Percentiles rank a stretch among this genome's conserved stretches.
These are phyloP conservation scores for Achroia grisella DNA, from an alignment of 1,140 invertebrate species.

Conservation along the genomic window DNA sequence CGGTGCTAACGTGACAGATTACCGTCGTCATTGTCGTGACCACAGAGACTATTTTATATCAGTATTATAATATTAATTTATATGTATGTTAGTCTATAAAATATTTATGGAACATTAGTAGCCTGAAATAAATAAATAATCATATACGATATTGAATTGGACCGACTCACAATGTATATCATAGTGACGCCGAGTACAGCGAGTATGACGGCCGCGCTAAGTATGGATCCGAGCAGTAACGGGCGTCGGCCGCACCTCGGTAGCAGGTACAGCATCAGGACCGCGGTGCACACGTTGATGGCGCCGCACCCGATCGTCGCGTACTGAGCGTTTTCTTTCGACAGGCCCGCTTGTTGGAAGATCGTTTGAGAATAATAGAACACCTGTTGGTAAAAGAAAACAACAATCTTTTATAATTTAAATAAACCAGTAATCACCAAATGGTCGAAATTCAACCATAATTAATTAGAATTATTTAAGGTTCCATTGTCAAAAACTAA, in stretches of 20 bases:
- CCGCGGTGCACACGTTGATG: constrained; percentile 81
- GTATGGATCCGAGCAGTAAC: constrained; percentile 75
- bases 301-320: constrained; percentile 82
- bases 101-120: no score
- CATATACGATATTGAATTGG: no score
- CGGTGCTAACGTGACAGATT: no score
- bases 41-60: no score
- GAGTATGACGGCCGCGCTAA: constrained; percentile 70
- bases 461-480: no score
- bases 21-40: no score
- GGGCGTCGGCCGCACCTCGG: constrained; percentile 74
- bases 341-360: constrained; percentile 79
- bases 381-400: constrained; percentile 69
- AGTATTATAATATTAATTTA: no score
- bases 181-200: constrained; percentile 75
- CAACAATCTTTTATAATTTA: not conserved
- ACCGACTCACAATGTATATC: constrained; percentile 76
- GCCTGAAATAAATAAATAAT: no score
- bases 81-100: no score
- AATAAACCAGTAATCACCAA: no score
- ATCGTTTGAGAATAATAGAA: constrained; percentile 88
- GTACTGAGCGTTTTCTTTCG: constrained; percentile 73
- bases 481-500: no score
- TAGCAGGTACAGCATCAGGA: constrained; percentile 76
- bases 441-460: no score